Base-by-base conservation (phyloP, 2,797 vertebrate genomes). In the Trichosurus vulpecula region DNA sequence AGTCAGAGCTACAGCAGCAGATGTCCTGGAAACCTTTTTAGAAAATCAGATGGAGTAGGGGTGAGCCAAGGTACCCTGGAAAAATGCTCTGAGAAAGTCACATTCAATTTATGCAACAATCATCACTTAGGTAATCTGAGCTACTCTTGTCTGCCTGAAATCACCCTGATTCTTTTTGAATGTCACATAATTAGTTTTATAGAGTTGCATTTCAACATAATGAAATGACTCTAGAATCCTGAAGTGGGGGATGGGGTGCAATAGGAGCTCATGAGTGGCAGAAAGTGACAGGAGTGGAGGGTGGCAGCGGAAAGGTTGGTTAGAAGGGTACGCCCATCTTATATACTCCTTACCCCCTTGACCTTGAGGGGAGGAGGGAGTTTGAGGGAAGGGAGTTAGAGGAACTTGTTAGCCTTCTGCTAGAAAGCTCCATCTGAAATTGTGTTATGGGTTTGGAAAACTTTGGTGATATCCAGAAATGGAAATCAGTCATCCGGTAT, bases 41-140 rank as follows among this genome's bases (percentile, higher is more conserved):
- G 61, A 91, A 93, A 96, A 92, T 14, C 81, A 91, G 94, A 56
- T n/a, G 41, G 30, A 22, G 1, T 35, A 93, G 52, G 51, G 29
- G 31, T 41, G 51, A 91, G 13, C 41, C 29, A n/a, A 19, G 19
- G 81, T 41, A 89, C n/a, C 5, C 66, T 35, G 51, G 10, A 4
- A 53, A 54, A 93, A 29, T 81, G 8, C 5, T 89, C 27, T 51
- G 13, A 89, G 29, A 66, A 94, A 93, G 1, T 35, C 51, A n/a
- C 47, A 25, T 91, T 96, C 93, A 94, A 22, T 52, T 91, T 81
- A 87, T 53, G 57, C 30, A 53, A 58, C 90, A 91, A 53, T 92
- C 92, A 94, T 53, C 92, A 41, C 47, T 94, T 95, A 52, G 57
- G 35, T 58, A 95, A 96, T 93, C 91, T 95, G 92, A 95, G 30